Conservation (phyloP, 2,888 invertebrate species). For the Sarcophaga caerulescens region DNA sequence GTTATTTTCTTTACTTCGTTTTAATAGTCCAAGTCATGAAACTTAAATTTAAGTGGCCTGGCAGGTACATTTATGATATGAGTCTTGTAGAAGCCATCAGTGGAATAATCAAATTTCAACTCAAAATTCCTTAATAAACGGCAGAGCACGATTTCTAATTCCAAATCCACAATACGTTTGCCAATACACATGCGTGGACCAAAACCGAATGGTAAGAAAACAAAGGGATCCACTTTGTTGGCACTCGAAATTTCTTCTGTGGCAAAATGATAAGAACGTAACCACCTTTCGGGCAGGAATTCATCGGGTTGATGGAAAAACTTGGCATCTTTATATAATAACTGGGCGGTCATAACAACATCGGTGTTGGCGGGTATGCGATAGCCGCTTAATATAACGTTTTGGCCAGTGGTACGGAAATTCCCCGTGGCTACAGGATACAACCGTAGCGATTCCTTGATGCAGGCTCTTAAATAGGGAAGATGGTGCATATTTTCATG, state of each 20-base stretch:
- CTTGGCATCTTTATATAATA: constrained; percentile 84
- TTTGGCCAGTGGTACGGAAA: constrained; percentile 82
- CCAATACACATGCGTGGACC: constrained; percentile 60
- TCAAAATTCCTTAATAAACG: constrained; percentile 51
- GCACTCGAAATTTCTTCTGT: constrained; percentile 53
- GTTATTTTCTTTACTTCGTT: neutral
- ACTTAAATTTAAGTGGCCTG: constrained; percentile 50
- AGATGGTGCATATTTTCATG: constrained; percentile 80
- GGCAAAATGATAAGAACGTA: constrained; percentile 39
- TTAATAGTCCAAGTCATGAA: constrained; percentile 49
- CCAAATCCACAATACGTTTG: constrained; percentile 60
- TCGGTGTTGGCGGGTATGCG: constrained; percentile 85
- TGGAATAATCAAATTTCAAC: constrained; percentile 44
- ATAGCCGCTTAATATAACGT: constrained; percentile 84
- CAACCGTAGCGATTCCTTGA: constrained; percentile 86
- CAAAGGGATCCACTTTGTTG: constrained; percentile 46
- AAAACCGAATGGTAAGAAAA: constrained; percentile 62
- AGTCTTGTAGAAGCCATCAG: constrained; percentile 37
- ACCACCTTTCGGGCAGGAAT: constrained; percentile 87
- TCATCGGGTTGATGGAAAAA: constrained; percentile 82
- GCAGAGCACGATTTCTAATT: constrained; percentile 42
- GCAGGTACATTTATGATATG: constrained; percentile 50
- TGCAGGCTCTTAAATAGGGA: constrained; percentile 86
- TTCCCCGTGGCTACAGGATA: constrained; percentile 84
- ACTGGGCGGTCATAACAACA: constrained; percentile 87